Base-by-base conservation (phyloP, 2,888 invertebrate genomes). In the Sylvicola cinctus region DNA sequence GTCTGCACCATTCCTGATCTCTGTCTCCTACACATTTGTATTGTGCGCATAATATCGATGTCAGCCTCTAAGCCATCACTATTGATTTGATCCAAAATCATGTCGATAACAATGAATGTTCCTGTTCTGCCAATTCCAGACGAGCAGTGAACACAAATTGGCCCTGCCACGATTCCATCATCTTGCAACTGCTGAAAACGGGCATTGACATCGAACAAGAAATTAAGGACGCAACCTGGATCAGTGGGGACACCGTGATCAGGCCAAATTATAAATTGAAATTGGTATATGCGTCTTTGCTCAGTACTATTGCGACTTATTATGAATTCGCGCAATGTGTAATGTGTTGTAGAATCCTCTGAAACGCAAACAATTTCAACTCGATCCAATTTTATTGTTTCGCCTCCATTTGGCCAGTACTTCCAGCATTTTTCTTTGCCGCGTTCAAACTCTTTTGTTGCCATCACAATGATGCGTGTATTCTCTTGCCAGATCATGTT, bases 401-500 rank as follows among this genome's bases (percentile, higher is more conserved):
- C 74, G 25, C 76, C 74, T 41, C 75, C 66, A 42, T 88, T 84
- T 1, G 96, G 95, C 96, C 96, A 98, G 61, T 98, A 98, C 40
- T 84, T 73, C 37, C 83, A 87, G 60, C 96, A 98, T 61, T 98
- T 98, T 48, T 73, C 74, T 68, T 76, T 87, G 42, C 87, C 85
- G 42, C 95, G 69, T 58, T 96, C 96, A 45, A 87, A 79, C 61
- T 96, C 93, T 64, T 93, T 96, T 44, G 96, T 96, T 41, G 93
- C 93, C 96, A 98, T 98, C 42, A 98, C 95, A 50, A 99, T 95
- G 40, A 98, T 88, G 40, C 88, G 73, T 38, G 85, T 83, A 55
- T 95, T 90, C 55, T 98, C 95, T 61, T 98, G 96, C 85, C 95
- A 96, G 32, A 95, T 81, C 96, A 98, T 98, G 43, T 84, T 76